Conservation (phyloP, 2,113 vertebrate species). For the Macheiramphus alcinus region DNA sequence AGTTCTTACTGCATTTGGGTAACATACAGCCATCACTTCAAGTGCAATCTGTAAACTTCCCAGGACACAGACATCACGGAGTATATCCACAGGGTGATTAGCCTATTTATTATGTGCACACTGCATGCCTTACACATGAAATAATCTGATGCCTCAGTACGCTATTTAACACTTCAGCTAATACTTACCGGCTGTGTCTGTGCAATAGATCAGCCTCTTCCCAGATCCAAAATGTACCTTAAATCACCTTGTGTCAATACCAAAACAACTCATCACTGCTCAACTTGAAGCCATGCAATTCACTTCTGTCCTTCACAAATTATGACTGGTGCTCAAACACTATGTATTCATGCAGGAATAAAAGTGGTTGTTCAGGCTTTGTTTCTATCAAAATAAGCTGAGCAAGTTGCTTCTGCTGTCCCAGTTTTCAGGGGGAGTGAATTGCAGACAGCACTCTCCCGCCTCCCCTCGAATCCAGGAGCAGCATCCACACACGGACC, state of each 20-base stretch:
- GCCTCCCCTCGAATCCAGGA: not conserved
- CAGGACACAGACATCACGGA: not conserved
- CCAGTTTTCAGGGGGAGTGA: not conserved
- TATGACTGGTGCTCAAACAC: not conserved
- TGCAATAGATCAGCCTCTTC: not conserved
- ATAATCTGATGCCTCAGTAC: not conserved
- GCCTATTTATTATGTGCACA: not conserved
- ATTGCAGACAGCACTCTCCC: not conserved
- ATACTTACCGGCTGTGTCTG: not conserved
- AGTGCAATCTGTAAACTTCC: not conserved
- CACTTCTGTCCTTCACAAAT: not conserved
- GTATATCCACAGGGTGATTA: not conserved
- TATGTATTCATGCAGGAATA: not conserved
- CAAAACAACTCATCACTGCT: not conserved
- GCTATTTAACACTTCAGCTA: not conserved
- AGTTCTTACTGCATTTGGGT: not conserved
- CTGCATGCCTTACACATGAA: not conserved
- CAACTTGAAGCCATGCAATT: not conserved
- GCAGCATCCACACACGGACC: not conserved
- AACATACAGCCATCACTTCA: not conserved
- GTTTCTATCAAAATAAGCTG: not conserved
- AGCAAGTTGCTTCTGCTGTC: not conserved
- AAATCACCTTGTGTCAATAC: not conserved
- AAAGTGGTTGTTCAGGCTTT: not conserved
- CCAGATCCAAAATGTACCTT: not conserved